Evolutionary conservation across 64 coral and sea anemone species (phyloP), one percentile per base, ranked within the genome.

Genomic region (Porites lutea): DNA sequence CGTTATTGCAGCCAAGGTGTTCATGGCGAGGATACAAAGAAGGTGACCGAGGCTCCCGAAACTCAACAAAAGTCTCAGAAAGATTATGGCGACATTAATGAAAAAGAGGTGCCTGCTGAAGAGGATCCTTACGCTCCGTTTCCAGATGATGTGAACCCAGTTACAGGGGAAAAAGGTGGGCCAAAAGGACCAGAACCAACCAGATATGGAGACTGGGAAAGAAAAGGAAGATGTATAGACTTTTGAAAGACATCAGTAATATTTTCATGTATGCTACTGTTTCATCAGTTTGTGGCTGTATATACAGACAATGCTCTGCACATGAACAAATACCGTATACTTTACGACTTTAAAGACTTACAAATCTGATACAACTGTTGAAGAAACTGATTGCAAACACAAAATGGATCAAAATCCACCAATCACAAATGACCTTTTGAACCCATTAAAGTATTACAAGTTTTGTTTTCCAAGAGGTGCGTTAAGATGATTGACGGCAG

Each of bases 141-240:
- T 92, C 97, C 97, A 45, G 83, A 93, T 72, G 91, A 93, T 58
- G 58, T 98, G 14, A 98, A 98, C 67, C 97, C 97, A 22, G 88
- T 44, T n/a, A 98, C 97, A 23, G 90, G 93, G 14, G 97, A 98
- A 72, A 93, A 49, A 89, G 91, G 86, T 64, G 97, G 97, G 67
- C 97, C 97, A 21, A 98, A 60, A 91, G 97, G 97, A 73, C 97
- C 97, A 70, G 97, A 98, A 86, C 97, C 97, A 59, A 98, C 97
- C 8, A 86, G 97, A 93, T 98, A 98, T 76, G 97, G 97, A 74
- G 94, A 98, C 46, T 98, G 97, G 97, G 97, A 98, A 66, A 95
- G 97, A 72, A 98, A 98, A 58, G 97, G 97, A 72, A 83, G 97
- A 59, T 98, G 97, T 66, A 98, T 94, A 64, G 97, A 98, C 68